Conservation (phyloP, 2,113 vertebrate genomes). For the Rhinopomastus cyanomelas region DNA sequence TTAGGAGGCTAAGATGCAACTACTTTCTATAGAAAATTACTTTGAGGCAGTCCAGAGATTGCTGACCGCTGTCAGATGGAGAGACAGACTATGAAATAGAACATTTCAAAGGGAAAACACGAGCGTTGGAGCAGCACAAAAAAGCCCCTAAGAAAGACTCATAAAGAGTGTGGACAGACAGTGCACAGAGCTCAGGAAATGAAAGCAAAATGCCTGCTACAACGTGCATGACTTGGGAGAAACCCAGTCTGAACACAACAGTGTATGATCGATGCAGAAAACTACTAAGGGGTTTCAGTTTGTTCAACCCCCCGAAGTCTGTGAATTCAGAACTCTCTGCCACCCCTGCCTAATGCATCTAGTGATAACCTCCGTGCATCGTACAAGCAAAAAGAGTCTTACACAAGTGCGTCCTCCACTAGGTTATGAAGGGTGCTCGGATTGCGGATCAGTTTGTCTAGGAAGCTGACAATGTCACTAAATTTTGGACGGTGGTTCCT, state of each 20-base stretch:
- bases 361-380: neutral
- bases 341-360: neutral
- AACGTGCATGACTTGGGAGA: neutral
- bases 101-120: slow-evolving; percentile 15
- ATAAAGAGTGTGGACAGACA: neutral
- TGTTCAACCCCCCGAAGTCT: neutral
- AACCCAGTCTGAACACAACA: neutral
- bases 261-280: neutral
- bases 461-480: slow-evolving; percentile 90
- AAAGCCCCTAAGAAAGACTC: neutral
- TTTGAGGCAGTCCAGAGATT: slow-evolving; percentile 42
- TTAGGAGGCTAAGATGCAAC: neutral
- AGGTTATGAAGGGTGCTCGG: slow-evolving; percentile 91
- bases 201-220: neutral
- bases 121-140: neutral
- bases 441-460: slow-evolving; percentile 95
- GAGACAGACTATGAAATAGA: neutral
- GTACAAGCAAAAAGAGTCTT: slow-evolving; percentile 41
- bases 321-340: neutral
- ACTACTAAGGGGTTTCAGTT: neutral
- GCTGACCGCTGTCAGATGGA: neutral
- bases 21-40: slow-evolving; percentile 24
- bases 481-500: slow-evolving; percentile 94
- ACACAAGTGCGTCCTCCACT: slow-evolving; percentile 93
- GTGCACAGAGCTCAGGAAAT: neutral